A percentile compares a stretch with the other conserved stretches of the same genome.
Conservation (phyloP, 2,113 vertebrate genomes). For the Chloropsis hardwickii region DNA sequence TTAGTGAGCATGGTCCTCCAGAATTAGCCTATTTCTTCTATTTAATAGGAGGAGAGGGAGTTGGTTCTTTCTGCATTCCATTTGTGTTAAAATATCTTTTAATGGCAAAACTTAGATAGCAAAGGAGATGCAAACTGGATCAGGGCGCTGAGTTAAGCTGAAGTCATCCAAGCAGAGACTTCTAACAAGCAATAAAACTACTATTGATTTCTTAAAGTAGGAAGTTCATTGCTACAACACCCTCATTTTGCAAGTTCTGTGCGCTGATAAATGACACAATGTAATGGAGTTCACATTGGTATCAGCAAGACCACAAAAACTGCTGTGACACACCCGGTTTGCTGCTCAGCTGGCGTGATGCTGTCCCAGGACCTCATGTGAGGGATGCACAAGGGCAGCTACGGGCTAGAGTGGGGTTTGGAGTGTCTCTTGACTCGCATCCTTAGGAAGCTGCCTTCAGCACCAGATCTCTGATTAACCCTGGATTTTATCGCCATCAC, state of each 20-base stretch:
- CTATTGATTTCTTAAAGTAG: background rate
- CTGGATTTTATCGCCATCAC: background rate
- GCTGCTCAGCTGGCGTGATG: background rate
- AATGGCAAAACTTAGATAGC: background rate
- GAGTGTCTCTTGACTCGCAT: background rate
- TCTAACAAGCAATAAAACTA: background rate
- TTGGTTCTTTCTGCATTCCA: background rate
- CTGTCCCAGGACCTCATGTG: background rate
- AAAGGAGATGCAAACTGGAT: background rate
- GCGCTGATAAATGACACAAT: background rate
- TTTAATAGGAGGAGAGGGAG: background rate
- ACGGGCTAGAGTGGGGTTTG: background rate
- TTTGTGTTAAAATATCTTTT: background rate
- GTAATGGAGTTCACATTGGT: accelerated
- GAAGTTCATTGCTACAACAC: background rate
- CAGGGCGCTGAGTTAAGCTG: background rate
- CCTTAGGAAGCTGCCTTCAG: background rate
- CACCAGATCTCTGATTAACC: background rate
- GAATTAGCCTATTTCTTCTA: background rate
- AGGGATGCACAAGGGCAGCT: background rate
- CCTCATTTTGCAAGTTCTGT: background rate
- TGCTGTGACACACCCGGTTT: accelerated
- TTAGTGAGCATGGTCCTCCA: background rate
- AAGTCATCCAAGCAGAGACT: background rate
- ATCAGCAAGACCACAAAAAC: background rate